These are phyloP conservation scores for Casuarius casuarius DNA, from an alignment of 2,113 vertebrate genomes.

Conservation along the genomic window DNA sequence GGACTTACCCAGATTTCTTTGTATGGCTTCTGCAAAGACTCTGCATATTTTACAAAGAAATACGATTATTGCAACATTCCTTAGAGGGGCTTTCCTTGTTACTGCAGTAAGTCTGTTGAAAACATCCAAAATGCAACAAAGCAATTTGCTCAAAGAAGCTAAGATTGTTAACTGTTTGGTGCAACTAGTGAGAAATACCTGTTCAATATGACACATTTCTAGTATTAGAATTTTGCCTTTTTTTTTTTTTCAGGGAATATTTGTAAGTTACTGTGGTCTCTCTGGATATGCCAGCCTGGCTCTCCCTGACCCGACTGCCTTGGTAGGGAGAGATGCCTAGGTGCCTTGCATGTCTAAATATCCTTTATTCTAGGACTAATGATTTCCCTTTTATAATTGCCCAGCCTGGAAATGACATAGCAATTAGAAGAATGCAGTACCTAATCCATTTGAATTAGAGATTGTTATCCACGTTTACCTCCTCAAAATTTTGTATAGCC, in stretches of 20 bases:
- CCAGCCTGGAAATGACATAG: not conserved
- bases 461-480: not conserved
- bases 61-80: not conserved
- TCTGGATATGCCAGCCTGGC: not conserved
- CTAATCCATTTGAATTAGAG: constrained; percentile 24
- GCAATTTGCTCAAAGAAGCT: not conserved
- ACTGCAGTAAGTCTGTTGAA: not conserved
- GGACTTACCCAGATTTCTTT: not conserved
- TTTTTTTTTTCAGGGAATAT: not conserved
- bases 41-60: not conserved
- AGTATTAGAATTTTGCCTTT: not conserved
- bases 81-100: not conserved
- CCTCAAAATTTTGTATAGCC: not conserved
- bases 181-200: not conserved
- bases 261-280: not conserved
- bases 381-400: constrained; percentile 8
- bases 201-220: fast-evolving
- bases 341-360: not conserved
- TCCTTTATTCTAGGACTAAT: not conserved
- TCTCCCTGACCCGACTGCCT: not conserved
- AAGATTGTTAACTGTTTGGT: not conserved
- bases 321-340: not conserved
- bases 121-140: not conserved
- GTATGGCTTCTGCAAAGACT: fast-evolving
- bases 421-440: not conserved